Conservation (phyloP, 2,797 vertebrate species). For the Myoxocephalus aenaeus region DNA sequence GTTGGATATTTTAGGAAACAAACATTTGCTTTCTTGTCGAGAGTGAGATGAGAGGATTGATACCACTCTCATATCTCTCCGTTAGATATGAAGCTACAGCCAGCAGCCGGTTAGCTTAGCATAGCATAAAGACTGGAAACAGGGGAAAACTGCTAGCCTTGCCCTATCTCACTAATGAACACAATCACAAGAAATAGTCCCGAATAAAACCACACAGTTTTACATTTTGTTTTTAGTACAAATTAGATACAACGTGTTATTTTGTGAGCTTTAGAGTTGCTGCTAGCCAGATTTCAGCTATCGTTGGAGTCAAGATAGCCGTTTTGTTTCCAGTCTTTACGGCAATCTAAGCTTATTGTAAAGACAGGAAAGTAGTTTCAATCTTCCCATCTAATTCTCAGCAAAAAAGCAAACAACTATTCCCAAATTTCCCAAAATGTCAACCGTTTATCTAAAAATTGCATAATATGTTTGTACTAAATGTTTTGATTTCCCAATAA, state of each 20-base stretch:
- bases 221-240: background rate
- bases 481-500: background rate
- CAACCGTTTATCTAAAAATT: background rate
- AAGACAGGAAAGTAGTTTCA: background rate
- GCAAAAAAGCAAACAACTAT: background rate
- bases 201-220: background rate
- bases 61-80: background rate
- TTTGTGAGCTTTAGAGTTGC: background rate
- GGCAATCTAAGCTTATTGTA: background rate
- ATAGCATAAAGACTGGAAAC: background rate
- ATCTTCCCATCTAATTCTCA: background rate
- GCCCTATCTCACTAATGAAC: background rate
- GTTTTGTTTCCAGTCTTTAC: background rate
- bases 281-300: background rate
- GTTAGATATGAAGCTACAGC: background rate
- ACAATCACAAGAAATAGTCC: background rate
- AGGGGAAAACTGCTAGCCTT: background rate
- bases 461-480: background rate
- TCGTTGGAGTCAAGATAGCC: background rate
- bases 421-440: background rate
- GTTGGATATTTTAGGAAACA: background rate
- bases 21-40: background rate
- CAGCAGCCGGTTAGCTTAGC: background rate
- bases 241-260: background rate
- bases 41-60: background rate